Percentiles rank a stretch among this genome's conserved stretches.
Evolutionary conservation across 2,113 vertebrate species (phyloP).

Genomic region (Oreochromis spilurus): DNA sequence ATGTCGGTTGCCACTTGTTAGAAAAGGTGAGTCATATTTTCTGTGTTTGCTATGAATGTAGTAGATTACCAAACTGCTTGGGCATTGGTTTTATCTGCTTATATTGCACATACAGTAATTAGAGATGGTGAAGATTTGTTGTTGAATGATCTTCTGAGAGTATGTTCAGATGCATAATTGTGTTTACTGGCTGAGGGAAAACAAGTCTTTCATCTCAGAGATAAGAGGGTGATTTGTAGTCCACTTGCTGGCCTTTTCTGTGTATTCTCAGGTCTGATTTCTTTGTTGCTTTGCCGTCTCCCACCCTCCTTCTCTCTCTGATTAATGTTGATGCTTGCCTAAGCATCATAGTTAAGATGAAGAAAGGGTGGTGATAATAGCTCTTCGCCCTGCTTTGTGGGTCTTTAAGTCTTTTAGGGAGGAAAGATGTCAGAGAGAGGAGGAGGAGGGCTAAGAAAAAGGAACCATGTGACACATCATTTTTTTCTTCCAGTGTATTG

Average conservation of each 20-base stretch:
- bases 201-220: conserved; percentile 58
- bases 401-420: not conserved
- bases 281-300: conserved; percentile 28
- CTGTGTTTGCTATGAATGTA: not conserved
- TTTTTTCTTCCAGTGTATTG: not conserved
- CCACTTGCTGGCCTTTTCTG: conserved; percentile 35
- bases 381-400: conserved; percentile 13
- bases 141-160: conserved; percentile 54
- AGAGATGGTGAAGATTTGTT: conserved; percentile 54
- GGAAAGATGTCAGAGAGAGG: not conserved
- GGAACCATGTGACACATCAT: not conserved
- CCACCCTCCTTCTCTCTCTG: not conserved
- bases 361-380: conserved; percentile 48
- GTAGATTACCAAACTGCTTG: conserved; percentile 15
- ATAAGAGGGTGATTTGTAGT: conserved; percentile 62
- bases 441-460: not conserved
- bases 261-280: conserved; percentile 42
- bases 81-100: conserved; percentile 41
- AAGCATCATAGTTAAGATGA: conserved; percentile 50
- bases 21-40: conserved; percentile 1
- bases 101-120: conserved; percentile 45
- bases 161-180: conserved; percentile 58
- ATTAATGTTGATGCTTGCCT: conserved; percentile 48
- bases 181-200: conserved; percentile 57
- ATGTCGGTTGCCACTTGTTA: not conserved